Percentiles rank a stretch among this genome's conserved stretches.
Conservation (phyloP, 2,113 vertebrate species). For the Microtus pennsylvanicus region DNA sequence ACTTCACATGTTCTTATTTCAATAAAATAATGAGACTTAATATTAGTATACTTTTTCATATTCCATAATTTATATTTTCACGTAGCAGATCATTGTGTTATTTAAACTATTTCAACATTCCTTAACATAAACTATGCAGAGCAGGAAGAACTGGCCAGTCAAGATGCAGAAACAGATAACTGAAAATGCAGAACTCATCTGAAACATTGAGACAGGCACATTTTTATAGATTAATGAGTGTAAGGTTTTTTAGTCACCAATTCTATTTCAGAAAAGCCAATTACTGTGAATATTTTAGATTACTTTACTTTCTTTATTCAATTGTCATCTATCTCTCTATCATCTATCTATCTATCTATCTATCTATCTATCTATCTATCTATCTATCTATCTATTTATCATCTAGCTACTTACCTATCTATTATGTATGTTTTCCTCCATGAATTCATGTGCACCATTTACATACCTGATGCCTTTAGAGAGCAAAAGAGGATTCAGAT, state of each 20-base stretch:
- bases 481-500: background rate
- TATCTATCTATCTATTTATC: background rate
- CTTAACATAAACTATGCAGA: background rate
- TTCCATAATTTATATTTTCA: slow-evolving; percentile 10
- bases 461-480: background rate
- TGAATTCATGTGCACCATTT: background rate
- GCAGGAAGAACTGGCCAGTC: background rate
- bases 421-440: background rate
- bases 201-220: background rate
- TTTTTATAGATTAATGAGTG: background rate
- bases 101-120: background rate
- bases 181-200: background rate
- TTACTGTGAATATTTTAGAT: background rate
- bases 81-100: background rate
- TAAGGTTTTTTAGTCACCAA: background rate
- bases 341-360: background rate
- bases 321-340: background rate
- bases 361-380: background rate
- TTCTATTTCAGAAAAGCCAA: background rate
- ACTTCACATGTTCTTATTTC: background rate
- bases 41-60: background rate
- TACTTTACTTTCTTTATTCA: no score
- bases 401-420: no score
- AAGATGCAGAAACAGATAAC: background rate
- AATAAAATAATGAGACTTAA: background rate